A percentile compares a stretch with the other conserved stretches of the same genome.
Conservation (phyloP, 2,113 vertebrate species). For the Dermatemys mawii region DNA sequence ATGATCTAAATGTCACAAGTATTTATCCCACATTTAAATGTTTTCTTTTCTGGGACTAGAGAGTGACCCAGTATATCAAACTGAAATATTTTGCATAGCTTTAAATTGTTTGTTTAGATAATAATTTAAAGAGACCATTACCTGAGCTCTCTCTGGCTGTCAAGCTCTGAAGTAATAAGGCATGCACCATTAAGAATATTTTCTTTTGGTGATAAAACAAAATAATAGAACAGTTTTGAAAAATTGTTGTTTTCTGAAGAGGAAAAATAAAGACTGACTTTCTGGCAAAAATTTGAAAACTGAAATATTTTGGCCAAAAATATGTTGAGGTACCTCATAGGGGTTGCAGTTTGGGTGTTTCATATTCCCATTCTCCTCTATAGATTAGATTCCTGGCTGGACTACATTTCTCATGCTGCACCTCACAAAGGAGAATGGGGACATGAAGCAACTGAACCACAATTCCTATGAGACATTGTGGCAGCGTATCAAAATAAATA, state of each 20-base stretch:
- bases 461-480: not conserved
- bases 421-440: not conserved
- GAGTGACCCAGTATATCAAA: not conserved
- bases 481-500: not conserved
- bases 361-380: not conserved
- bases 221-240: not conserved
- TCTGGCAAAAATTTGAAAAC: not conserved
- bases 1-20: not conserved
- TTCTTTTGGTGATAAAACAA: not conserved
- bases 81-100: not conserved
- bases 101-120: not conserved
- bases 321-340: not conserved
- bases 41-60: slow-evolving; percentile 13
- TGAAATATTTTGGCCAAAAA: not conserved
- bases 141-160: not conserved
- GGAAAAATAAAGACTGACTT: not conserved
- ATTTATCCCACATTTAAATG: not conserved
- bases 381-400: not conserved
- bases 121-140: not conserved
- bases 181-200: not conserved
- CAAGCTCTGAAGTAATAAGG: not conserved
- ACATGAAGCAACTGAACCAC: not conserved
- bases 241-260: no score
- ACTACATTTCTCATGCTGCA: not conserved
- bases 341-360: not conserved